Evolutionary conservation across 2,797 vertebrate species (phyloP).

Genomic region (Coreius guichenoti): DNA sequence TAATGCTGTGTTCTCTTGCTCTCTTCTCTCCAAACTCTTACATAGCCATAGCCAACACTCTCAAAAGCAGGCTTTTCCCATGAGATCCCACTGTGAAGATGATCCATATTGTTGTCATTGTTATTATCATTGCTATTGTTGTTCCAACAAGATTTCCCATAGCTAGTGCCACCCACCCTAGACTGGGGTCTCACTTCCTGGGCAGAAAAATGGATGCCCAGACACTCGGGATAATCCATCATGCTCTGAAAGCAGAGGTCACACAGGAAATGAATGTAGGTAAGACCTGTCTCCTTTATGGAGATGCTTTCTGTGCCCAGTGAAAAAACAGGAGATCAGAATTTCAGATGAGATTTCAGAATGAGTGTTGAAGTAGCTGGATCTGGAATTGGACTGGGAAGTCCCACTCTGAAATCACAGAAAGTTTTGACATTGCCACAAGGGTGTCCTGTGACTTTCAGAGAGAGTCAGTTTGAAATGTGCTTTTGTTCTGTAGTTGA

Average conservation of each 20-base stretch:
- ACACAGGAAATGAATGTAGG: slow-evolving; percentile 72
- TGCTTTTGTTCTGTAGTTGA: slow-evolving; percentile 46
- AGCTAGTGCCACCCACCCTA: slow-evolving; percentile 54
- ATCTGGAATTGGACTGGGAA: slow-evolving; percentile 22
- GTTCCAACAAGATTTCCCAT: slow-evolving; percentile 51
- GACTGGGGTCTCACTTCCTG: slow-evolving; percentile 62
- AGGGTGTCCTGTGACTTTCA: slow-evolving; percentile 55
- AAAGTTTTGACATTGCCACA: slow-evolving; percentile 54
- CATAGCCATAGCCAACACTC: neutral
- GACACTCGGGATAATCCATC: slow-evolving; percentile 76
- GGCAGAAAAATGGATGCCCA: slow-evolving; percentile 78
- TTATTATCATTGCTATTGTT: slow-evolving; percentile 58
- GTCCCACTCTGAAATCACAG: slow-evolving; percentile 25
- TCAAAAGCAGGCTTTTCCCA: slow-evolving; percentile 16
- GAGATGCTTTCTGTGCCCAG: slow-evolving; percentile 26
- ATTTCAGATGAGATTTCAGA: no score
- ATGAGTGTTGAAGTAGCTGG: neutral
- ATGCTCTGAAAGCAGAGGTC: slow-evolving; percentile 78
- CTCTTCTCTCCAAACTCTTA: neutral
- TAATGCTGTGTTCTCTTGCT: no score
- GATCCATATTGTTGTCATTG: slow-evolving; percentile 58
- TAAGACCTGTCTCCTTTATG: slow-evolving; percentile 60
- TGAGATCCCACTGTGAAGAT: slow-evolving; percentile 41
- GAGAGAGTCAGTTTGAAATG: slow-evolving; percentile 31
- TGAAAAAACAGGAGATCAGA: neutral